Evolutionary conservation across 1,140 invertebrate species (phyloP).

Genomic region (Glomeris maerens): DNA sequence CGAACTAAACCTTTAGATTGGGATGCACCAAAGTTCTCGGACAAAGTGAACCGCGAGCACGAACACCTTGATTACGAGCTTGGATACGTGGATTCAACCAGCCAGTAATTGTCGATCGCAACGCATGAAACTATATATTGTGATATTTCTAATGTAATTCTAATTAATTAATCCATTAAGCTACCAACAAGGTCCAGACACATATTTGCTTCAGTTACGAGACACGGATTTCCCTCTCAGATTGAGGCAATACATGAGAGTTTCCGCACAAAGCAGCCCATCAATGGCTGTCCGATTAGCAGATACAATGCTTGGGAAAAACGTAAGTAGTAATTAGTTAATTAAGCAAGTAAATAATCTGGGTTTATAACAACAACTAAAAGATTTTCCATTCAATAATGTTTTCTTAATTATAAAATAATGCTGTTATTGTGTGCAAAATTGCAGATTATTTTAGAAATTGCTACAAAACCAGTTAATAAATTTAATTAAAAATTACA

Average conservation of each 20-base stretch:
- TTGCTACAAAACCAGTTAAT: not conserved
- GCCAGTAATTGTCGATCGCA: conserved; percentile 1
- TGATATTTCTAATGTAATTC: not conserved
- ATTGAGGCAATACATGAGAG: conserved; percentile 79
- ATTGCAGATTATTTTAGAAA: not conserved
- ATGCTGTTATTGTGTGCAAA: not conserved
- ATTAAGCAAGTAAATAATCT: too few relatives aligned
- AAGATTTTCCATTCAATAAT: not conserved
- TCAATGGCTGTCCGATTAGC: conserved; percentile 28
- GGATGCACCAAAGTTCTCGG: not conserved
- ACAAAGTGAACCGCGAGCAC: conserved; percentile 5
- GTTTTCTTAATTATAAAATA: not conserved
- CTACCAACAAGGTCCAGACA: conserved; percentile 90
- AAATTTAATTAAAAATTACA: not conserved
- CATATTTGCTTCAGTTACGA: conserved; percentile 78
- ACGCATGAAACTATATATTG: not conserved
- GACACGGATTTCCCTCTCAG: conserved; percentile 84
- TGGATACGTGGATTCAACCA: conserved; percentile 6
- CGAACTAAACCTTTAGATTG: not conserved
- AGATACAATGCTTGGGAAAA: conserved; percentile 25
- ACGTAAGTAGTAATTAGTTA: conserved; percentile 15
- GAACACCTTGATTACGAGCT: conserved; percentile 12
- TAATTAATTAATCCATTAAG: conserved; percentile 44
- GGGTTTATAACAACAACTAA: too few relatives aligned
- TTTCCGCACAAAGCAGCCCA: conserved; percentile 51